phyloP scores from a whole-genome alignment of 1,140 invertebrate species.

The Paralvinella palmiformis region DNA sequence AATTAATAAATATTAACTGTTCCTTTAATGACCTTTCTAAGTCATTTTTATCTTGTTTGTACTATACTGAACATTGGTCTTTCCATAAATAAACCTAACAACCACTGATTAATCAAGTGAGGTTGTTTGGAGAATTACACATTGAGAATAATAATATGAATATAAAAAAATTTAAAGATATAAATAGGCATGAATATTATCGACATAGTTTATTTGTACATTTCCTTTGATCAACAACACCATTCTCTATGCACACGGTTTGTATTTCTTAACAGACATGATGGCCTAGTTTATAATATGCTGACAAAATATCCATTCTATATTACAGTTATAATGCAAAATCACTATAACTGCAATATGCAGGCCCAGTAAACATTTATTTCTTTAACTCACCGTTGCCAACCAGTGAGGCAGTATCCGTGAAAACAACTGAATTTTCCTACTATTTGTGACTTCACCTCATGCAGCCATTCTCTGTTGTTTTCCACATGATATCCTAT shows the following conservation, averaged over 20 bases:
- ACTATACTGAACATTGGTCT: too few species aligned
- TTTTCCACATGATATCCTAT: slow-evolving; percentile 65
- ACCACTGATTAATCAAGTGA: too few species aligned
- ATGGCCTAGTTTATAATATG: background rate
- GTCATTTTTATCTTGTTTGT: too few species aligned
- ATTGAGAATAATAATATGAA: too few species aligned
- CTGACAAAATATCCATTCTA: background rate
- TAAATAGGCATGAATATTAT: too few species aligned
- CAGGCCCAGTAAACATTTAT: background rate
- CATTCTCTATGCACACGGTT: background rate
- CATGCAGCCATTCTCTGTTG: slow-evolving; percentile 65
- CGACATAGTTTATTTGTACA: background rate
- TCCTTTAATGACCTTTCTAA: too few species aligned
- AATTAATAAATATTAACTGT: too few species aligned
- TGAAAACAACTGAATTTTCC: slow-evolving; percentile 40
- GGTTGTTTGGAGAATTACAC: too few species aligned
- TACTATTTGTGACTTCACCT: slow-evolving; percentile 48
- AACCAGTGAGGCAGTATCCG: slow-evolving; percentile 62
- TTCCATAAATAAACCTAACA: too few species aligned
- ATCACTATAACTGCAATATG: background rate
- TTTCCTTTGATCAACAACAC: background rate
- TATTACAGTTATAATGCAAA: slow-evolving; percentile 4
- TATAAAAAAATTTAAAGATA: too few species aligned
- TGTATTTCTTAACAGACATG: background rate
- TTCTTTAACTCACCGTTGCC: slow-evolving; percentile 52